These are phyloP conservation scores for Sebastes kiyomatsui DNA, from an alignment of 2,797 vertebrate species.

Conservation along the genomic window DNA sequence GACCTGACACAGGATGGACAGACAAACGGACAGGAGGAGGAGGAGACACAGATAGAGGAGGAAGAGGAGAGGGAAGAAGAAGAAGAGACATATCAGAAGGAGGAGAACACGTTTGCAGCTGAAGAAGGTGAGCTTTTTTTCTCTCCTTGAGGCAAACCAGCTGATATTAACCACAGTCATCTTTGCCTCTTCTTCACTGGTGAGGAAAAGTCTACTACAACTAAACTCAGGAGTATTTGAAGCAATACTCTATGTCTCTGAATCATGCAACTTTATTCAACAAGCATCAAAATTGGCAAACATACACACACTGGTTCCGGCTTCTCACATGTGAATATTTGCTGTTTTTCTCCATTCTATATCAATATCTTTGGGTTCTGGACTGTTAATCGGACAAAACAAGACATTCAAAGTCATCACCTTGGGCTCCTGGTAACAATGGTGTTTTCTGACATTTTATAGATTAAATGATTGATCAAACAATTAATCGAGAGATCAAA, in stretches of 20 bases:
- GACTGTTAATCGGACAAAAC: neutral
- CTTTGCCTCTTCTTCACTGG: neutral
- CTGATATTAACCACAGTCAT: neutral
- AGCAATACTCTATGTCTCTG: neutral
- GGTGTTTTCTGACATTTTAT: neutral
- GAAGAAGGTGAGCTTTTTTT: conserved; percentile 46
- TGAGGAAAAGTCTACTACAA: neutral
- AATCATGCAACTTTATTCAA: neutral
- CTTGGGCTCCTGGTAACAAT: neutral
- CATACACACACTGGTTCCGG: neutral
- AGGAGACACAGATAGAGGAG: conserved; percentile 31
- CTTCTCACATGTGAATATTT: neutral
- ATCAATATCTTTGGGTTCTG: neutral
- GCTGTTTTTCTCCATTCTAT: neutral
- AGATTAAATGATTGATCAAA: neutral
- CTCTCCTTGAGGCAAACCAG: neutral
- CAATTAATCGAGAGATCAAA: neutral
- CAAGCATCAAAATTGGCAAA: neutral
- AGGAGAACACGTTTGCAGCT: conserved; percentile 21
- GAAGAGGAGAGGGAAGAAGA: conserved; percentile 26
- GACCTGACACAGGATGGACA: conserved; percentile 26
- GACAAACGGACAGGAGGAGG: conserved; percentile 38
- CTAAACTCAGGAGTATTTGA: neutral
- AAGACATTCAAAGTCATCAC: neutral
- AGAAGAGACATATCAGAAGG: conserved; percentile 37